Evolutionary conservation across 2,113 vertebrate genomes (phyloP), one percentile per base, ranked within the genome.

Genomic region (Smithornis capensis): DNA sequence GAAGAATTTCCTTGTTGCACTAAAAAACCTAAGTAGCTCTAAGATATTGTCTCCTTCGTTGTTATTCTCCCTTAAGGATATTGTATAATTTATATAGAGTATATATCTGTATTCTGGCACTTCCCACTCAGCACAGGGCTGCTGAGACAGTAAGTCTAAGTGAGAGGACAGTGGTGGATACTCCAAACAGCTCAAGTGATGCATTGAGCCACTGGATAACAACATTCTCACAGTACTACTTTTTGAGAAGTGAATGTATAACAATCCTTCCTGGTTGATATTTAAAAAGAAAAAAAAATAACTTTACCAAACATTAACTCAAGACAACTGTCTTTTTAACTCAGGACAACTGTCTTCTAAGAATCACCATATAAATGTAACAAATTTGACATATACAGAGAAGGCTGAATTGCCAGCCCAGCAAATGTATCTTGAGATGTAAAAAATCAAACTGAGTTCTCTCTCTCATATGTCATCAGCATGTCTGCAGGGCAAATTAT

Each of bases 401-500:
- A 69, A 74, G 83, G 95, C 35, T 29, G 64, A 89, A 94, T 71
- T 95, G 92, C 88, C 67, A 94, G 91, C 57, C 87, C 77, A 82
- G 77, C 62, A 95, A 95, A 95, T 89, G 65, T 62, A 95, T 95
- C 87, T 91, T 69, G 74, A 96, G 87, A 95, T 89, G 94, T 90
- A 93, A 94, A 93, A 97, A 97, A 92, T 95, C 95, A 97, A 94
- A 94, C 95, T 94, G 91, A 96, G 76, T 89, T 96, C 86, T 91
- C 91, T 71, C 86, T 90, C 95, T 96, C 95, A 95, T 97, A 97
- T 96, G 96, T 97, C 96, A 97, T 89, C 94, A 84, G 91, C 21
- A 95, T 96, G 87, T 95, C 95, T 96, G 95, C 93, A 94, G 95
- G 96, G 91, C 96, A 97, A 97, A 97, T 97, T 95, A 96, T 95